Evolutionary conservation across 2,888 invertebrate species (phyloP).

Genomic region (Amblyjoppa fuscipennis): DNA sequence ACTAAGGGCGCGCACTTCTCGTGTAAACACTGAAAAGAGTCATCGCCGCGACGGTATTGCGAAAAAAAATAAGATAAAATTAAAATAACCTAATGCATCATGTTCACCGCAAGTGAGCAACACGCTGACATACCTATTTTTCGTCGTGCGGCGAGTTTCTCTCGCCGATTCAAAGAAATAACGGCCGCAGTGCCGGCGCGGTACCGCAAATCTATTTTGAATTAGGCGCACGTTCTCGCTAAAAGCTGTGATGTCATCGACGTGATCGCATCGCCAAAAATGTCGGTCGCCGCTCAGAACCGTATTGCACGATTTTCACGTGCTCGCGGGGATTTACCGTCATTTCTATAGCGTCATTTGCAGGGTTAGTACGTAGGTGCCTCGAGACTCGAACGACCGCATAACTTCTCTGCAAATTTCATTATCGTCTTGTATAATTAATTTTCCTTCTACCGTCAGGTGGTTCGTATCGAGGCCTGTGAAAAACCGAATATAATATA

Average conservation of each 20-base stretch:
- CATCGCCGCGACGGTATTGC: conserved; percentile 24
- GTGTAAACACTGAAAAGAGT: conserved; percentile 52
- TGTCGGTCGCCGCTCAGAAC: conserved; percentile 21
- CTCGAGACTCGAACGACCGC: neutral
- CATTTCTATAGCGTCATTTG: neutral
- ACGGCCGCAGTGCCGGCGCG: conserved; percentile 64
- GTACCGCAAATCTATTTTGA: conserved; percentile 78
- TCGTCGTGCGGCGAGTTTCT: conserved; percentile 14
- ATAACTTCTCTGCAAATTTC: neutral
- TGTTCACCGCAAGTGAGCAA: conserved; percentile 18
- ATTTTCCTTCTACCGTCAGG: too few species aligned
- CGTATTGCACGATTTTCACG: conserved; percentile 31
- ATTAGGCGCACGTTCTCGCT: conserved; percentile 74
- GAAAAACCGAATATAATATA: too few species aligned
- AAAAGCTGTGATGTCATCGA: conserved; percentile 75
- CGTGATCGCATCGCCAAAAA: conserved; percentile 61
- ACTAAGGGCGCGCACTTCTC: conserved; percentile 28
- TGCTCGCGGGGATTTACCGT: neutral
- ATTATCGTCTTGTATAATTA: neutral
- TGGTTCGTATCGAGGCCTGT: too few species aligned
- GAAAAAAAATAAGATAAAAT: conserved; percentile 29
- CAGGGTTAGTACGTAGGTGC: conserved; percentile 1
- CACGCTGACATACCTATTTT: conserved; percentile 35
- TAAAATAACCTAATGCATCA: neutral
- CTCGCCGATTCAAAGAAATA: conserved; percentile 62